Evolutionary conservation across 2,888 invertebrate species (phyloP), one percentile per base, ranked within the genome.

Genomic region (Itoplectis maculator): DNA sequence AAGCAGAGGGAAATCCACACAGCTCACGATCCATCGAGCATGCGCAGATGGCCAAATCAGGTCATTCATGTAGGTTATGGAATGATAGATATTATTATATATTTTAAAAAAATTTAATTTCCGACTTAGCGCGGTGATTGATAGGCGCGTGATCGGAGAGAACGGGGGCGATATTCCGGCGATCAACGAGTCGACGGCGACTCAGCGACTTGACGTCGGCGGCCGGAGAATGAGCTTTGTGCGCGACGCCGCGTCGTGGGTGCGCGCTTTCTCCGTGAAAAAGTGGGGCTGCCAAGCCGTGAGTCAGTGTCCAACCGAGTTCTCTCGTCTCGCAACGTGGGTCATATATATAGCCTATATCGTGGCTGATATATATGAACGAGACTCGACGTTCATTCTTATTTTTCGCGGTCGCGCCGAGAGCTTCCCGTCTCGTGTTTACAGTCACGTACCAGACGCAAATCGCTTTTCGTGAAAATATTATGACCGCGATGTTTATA

Each of bases 391-490:
- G 11, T 35, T 65, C n/a, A 56, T 65, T 76, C 47, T 59, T 35
- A 54, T 70, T 72, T 66, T 49, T 81, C 69, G 47, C 47, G 63
- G 20, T 68, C 69, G 69, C 70, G 69, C 56, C 56, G 65, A 70
- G n/a, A 18, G 42, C 51, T 15, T 40, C 79, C 63, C 73, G 66
- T 40, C 79, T 54, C 73, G 66, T 79, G 73, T 23, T 61, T 45
- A 20, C 63, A 51, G 40, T 61, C 59, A 59, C 23, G 72, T 66
- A 73, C 54, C 49, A 72, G 65, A 35, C 7, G 13, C 2, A 42
- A 11, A 5, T 29, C 29, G 29, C 29, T 56, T 61, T 20, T 54
- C 23, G 29, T n/a, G 29, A 29, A 59, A 54, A 54, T 20, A 29
- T 54, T 9, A 59, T 35, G 29, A 6, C 35, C 7, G 13, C 29